Conservation (phyloP, 2,888 invertebrate genomes). For the Acleris holmiana region DNA sequence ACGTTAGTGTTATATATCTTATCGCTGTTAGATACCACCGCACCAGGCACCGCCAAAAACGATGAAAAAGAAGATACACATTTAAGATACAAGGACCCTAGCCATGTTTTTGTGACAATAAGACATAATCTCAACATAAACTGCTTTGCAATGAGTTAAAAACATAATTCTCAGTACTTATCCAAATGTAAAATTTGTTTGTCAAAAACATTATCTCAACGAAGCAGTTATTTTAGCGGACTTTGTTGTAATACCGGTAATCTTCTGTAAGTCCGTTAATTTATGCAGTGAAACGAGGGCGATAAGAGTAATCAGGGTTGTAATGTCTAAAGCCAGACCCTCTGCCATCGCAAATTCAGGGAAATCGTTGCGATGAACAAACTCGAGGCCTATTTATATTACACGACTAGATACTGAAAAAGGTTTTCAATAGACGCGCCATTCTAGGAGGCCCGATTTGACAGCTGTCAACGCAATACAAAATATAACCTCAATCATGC, state of each 20-base stretch:
- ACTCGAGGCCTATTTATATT: not conserved
- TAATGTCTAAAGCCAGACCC: conserved; percentile 5
- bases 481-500: no score
- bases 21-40: no score
- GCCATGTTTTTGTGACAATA: not conserved
- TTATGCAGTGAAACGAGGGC: conserved; percentile 30
- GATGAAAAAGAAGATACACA: no score
- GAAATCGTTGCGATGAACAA: conserved; percentile 4
- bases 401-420: no score
- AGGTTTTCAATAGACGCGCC: no score
- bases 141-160: not conserved
- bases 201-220: conserved; percentile 28
- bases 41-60: no score
- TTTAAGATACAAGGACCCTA: not conserved
- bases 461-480: no score
- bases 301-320: conserved; percentile 35
- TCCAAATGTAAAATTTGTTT: conserved; percentile 19
- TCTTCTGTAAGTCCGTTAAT: conserved; percentile 34
- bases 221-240: conserved; percentile 29
- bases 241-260: conserved; percentile 34
- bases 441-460: no score
- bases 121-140: no score
- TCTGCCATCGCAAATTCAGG: conserved; percentile 4
- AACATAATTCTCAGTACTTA: conserved; percentile 5
- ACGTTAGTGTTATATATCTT: no score